phyloP scores from a whole-genome alignment of 2,797 vertebrate genomes.

The Lepus townsendii region DNA sequence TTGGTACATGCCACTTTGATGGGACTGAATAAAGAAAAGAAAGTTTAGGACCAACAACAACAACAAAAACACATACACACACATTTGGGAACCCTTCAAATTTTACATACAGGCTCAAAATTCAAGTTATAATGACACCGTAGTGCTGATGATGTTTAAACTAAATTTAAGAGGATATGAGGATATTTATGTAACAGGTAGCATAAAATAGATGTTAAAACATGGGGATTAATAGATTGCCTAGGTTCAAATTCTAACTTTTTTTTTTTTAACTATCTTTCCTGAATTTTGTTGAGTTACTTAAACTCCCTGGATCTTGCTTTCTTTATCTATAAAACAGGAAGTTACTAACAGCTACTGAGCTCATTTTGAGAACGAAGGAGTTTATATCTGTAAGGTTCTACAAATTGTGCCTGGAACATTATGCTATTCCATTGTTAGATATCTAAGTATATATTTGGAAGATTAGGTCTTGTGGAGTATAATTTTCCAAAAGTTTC shows the following conservation, averaged over 20 bases:
- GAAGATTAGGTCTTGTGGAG: neutral
- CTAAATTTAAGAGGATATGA: neutral
- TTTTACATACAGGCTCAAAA: neutral
- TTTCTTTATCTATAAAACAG: neutral
- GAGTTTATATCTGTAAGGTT: neutral
- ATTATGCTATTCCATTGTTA: neutral
- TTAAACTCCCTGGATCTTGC: neutral
- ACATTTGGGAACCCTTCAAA: neutral
- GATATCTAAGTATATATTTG: neutral
- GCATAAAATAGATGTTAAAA: neutral
- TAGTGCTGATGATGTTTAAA: neutral
- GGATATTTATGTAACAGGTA: neutral
- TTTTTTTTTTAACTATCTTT: neutral
- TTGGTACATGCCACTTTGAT: too few relatives aligned
- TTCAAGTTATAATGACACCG: neutral
- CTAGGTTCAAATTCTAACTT: neutral
- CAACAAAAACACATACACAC: too few relatives aligned
- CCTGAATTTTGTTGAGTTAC: neutral
- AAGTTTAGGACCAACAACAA: too few relatives aligned
- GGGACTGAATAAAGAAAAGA: too few relatives aligned
- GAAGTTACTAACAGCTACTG: neutral
- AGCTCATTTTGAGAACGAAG: neutral
- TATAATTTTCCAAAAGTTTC: constrained; percentile 29
- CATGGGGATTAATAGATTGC: neutral
- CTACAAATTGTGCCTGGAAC: neutral